phyloP scores from a whole-genome alignment of 1,140 invertebrate species.

The Andricus grossulariae region DNA sequence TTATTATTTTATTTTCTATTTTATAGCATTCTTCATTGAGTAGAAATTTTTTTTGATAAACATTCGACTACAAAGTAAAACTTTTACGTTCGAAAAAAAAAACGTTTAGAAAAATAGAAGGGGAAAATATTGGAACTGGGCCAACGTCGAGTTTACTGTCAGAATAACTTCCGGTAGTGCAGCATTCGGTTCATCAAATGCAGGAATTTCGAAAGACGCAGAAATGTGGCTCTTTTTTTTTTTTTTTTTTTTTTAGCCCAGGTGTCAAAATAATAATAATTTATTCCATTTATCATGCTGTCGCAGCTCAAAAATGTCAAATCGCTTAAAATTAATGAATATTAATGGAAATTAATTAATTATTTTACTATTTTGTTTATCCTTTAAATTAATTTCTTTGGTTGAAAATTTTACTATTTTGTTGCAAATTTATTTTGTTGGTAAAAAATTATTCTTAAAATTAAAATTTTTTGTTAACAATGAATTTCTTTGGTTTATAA shows the following conservation, averaged over 20 bases:
- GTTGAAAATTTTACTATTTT: no score
- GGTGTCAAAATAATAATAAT: background rate
- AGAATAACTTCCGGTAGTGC: background rate
- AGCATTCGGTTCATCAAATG: slow-evolving; percentile 1
- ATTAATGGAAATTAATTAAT: no score
- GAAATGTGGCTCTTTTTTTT: background rate
- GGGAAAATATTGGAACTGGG: background rate
- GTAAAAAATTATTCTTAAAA: no score
- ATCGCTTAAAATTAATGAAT: background rate
- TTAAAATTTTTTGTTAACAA: no score
- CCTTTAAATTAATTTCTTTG: no score
- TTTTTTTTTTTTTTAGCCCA: background rate
- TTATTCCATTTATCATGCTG: background rate
- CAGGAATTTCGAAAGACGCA: background rate
- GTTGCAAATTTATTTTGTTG: no score
- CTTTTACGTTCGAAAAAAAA: background rate
- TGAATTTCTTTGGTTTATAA: no score
- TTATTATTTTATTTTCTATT: no score
- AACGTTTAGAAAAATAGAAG: background rate
- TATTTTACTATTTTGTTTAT: no score
- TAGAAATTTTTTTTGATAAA: background rate
- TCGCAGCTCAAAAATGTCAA: background rate
- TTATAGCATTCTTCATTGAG: no score
- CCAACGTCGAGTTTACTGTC: slow-evolving; percentile 13
- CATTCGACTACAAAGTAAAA: background rate